Percentiles rank a stretch among this genome's conserved stretches.
These are phyloP conservation scores for Zophobas atratus DNA, from an alignment of 1,140 invertebrate genomes.

Conservation along the genomic window DNA sequence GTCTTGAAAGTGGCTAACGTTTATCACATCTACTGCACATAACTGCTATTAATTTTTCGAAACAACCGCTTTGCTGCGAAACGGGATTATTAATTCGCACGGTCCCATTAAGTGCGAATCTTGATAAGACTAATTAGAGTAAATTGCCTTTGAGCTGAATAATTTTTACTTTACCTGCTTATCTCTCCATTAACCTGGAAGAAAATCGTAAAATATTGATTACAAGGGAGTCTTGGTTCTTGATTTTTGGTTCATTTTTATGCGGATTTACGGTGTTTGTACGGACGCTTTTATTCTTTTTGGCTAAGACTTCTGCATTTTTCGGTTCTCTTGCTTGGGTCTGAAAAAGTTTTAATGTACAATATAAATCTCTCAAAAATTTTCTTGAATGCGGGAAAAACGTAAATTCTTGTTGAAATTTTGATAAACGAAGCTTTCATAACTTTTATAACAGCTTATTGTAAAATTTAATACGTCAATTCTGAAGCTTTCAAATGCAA, in stretches of 20 bases:
- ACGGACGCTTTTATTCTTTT: too few species aligned
- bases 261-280: too few species aligned
- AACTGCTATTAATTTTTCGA: conserved; percentile 25
- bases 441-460: too few species aligned
- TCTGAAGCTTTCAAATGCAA: too few species aligned
- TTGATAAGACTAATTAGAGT: conserved; percentile 37
- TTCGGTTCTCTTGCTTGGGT: too few species aligned
- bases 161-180: conserved; percentile 29
- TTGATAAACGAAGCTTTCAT: too few species aligned
- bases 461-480: too few species aligned
- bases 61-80: conserved; percentile 16
- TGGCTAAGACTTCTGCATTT: too few species aligned
- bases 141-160: conserved; percentile 26
- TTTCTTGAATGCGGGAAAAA: too few species aligned
- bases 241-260: conserved; percentile 15
- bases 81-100: conserved; percentile 30
- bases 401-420: too few species aligned
- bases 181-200: conserved; percentile 18
- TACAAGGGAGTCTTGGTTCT: background rate
- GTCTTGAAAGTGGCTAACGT: background rate
- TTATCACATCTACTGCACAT: conserved; percentile 26
- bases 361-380: too few species aligned
- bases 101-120: conserved; percentile 16
- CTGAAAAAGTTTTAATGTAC: too few species aligned
- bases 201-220: conserved; percentile 31